Evolutionary conservation across 2,888 invertebrate species (phyloP), one percentile per base, ranked within the genome.

Genomic region (Pandemis cinnamomeana): DNA sequence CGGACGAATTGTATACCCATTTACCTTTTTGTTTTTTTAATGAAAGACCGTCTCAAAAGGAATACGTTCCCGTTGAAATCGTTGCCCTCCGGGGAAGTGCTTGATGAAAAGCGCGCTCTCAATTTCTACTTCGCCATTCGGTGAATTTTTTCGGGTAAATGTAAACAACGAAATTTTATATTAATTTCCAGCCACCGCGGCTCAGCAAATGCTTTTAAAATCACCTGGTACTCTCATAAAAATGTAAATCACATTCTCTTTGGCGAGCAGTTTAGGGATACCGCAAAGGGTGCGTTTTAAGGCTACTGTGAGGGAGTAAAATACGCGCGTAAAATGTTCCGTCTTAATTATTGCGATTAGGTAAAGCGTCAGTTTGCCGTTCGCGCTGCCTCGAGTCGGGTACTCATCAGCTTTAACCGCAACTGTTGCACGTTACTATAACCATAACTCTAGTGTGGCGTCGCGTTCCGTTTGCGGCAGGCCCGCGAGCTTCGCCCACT

Each of bases 201-300:
- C 71, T 74, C 58, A 51, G 55, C 68, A 75, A 75, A 76, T 60
- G 69, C 77, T 73, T 82, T 81, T 78, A 80, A 80, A 81, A 83
- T 81, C 84, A 85, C 82, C 82, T 82, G 83, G 77, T 77, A 77
- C 79, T 79, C 79, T 82, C 80, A 84, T 87, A 85, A 87, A 87
- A 85, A 87, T 84, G 83, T 80, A 84, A 87, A 87, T 86, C 82
- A 82, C 83, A 62, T 71, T 76, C 74, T 64, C 72, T 71, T 68
- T 71, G 81, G 79, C 77, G 75, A 76, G 75, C 78, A 78, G 77
- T 78, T 77, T 75, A 72, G 78, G 78, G 78, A 80, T 78, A 77
- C 81, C 80, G 81, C 80, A 83, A 82, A 80, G 81, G 81, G 80
- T 44, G 71, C 81, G 82, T 80, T 86, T 85, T 85, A 84, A 83